Percentiles rank a stretch among this genome's conserved stretches.
Evolutionary conservation across 2,113 vertebrate genomes (phyloP).

Genomic region (Polypterus bichir): DNA sequence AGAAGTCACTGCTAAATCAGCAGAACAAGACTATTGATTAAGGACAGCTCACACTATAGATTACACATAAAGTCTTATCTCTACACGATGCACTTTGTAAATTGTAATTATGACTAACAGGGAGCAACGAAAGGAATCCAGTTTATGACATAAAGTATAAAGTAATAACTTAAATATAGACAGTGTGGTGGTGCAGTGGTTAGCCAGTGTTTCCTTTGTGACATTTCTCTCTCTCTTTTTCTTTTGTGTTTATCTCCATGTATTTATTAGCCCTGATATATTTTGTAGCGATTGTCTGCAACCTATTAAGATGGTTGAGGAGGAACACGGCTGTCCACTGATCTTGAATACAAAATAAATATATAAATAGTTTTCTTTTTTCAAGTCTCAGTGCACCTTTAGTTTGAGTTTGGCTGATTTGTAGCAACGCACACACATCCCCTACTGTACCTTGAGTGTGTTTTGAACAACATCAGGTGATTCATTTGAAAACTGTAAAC

Average conservation of each 20-base stretch:
- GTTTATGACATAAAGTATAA: too few species aligned
- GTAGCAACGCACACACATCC: slow-evolving; percentile 3
- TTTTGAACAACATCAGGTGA: slow-evolving; percentile 14
- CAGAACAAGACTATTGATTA: slow-evolving; percentile 81
- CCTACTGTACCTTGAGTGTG: neutral
- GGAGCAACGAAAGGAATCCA: slow-evolving; percentile 24
- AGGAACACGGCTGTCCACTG: neutral
- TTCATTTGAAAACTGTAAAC: slow-evolving; percentile 8
- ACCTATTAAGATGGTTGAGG: slow-evolving; percentile 26
- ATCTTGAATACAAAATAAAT: too few species aligned
- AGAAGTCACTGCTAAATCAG: slow-evolving; percentile 74
- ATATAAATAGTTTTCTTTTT: too few species aligned
- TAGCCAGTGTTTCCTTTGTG: too few species aligned
- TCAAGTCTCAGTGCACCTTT: neutral
- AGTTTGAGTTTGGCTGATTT: neutral
- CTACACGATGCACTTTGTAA: slow-evolving; percentile 44
- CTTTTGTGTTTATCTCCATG: too few species aligned
- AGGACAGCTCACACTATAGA: slow-evolving; percentile 59
- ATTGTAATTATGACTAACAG: slow-evolving; percentile 44
- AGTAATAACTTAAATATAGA: too few species aligned
- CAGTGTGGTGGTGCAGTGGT: too few species aligned
- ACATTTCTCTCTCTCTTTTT: too few species aligned
- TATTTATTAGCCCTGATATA: too few species aligned
- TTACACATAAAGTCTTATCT: slow-evolving; percentile 52
- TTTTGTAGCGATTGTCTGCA: slow-evolving; percentile 26